These are phyloP conservation scores for Nymphicus hollandicus DNA, from an alignment of 2,113 vertebrate species.

Conservation along the genomic window DNA sequence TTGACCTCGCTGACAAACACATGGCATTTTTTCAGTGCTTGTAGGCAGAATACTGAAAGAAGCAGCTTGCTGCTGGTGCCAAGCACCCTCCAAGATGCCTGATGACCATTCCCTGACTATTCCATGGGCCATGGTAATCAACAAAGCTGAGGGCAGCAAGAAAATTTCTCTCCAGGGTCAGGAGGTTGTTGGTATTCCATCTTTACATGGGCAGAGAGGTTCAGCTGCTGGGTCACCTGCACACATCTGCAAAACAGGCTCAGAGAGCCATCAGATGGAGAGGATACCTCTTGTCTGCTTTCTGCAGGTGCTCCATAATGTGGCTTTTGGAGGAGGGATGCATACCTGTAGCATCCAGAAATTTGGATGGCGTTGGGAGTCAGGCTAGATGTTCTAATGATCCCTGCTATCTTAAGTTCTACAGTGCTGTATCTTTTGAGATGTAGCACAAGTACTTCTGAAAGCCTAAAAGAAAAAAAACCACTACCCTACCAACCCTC, in stretches of 20 bases:
- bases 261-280: background rate
- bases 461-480: background rate
- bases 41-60: background rate
- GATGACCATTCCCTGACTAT: background rate
- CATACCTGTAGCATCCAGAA: background rate
- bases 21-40: background rate
- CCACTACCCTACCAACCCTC: background rate
- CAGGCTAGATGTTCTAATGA: background rate
- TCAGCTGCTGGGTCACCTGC: background rate
- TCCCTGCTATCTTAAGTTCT: background rate
- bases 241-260: background rate
- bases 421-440: background rate
- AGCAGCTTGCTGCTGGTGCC: rapidly evolving
- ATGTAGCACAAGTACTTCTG: background rate
- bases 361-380: background rate
- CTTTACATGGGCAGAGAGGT: background rate
- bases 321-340: background rate
- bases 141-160: background rate
- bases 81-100: background rate
- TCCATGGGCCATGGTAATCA: background rate
- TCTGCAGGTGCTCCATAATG: background rate
- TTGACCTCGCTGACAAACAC: background rate
- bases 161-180: background rate
- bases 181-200: background rate
- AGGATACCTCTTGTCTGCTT: background rate